Conservation (phyloP, 1,140 invertebrate genomes). For the Tetramorium alpestre region DNA sequence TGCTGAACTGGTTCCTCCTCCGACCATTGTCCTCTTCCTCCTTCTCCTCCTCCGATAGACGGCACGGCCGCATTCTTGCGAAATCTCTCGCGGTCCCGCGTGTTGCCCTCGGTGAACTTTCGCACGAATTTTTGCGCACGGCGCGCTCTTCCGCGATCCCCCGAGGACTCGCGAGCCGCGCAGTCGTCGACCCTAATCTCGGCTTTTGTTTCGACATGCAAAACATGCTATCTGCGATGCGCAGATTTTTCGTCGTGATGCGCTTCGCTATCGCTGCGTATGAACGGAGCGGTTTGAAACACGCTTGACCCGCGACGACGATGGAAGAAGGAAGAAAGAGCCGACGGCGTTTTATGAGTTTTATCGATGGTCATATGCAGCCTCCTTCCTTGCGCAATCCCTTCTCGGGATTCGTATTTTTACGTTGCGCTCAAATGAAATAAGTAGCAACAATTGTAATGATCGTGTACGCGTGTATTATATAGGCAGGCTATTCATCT, state of each 20-base stretch:
- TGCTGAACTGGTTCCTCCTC: slow-evolving; percentile 69
- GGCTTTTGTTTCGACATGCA: slow-evolving; percentile 51
- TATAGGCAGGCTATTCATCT: slow-evolving; percentile 22
- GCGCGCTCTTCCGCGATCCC: background rate
- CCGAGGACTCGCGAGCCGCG: background rate
- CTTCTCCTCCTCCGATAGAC: slow-evolving; percentile 13
- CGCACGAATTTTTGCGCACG: background rate
- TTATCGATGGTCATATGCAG: slow-evolving; percentile 21
- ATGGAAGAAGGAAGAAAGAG: background rate
- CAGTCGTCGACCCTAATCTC: slow-evolving; percentile 11
- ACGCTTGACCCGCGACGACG: slow-evolving; percentile 24
- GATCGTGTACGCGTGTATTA: background rate
- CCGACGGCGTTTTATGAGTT: slow-evolving; percentile 19
- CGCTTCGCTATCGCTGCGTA: background rate
- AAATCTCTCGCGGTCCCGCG: background rate
- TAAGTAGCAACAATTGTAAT: slow-evolving; percentile 54
- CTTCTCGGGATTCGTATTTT: slow-evolving; percentile 8
- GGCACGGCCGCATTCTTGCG: slow-evolving; percentile 38
- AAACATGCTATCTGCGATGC: slow-evolving; percentile 42
- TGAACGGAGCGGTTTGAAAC: background rate
- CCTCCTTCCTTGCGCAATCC: slow-evolving; percentile 21
- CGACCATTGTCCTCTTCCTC: slow-evolving; percentile 51
- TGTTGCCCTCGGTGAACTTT: background rate
- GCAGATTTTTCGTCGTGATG: slow-evolving; percentile 42
- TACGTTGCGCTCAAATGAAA: slow-evolving; percentile 29